These are phyloP conservation scores for Melikaiella ostensackeni DNA, from an alignment of 2,888 invertebrate species.

Conservation along the genomic window DNA sequence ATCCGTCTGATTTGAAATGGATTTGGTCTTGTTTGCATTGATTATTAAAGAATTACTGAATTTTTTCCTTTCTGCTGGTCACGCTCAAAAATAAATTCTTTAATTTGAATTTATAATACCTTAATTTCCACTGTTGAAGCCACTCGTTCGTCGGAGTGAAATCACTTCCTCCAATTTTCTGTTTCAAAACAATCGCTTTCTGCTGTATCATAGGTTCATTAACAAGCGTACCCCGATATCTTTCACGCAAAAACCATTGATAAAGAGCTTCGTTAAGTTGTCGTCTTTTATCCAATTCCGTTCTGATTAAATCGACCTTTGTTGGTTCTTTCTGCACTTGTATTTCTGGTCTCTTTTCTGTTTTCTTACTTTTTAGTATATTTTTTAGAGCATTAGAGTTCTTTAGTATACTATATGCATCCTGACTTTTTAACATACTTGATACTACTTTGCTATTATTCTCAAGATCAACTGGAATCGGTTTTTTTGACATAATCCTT, in stretches of 20 bases:
- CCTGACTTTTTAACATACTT: background rate
- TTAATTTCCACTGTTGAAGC: background rate
- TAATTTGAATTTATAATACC: background rate
- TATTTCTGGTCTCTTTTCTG: background rate
- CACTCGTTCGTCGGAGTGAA: constrained; percentile 2
- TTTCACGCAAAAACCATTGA: background rate
- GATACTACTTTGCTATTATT: background rate
- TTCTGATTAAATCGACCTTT: background rate
- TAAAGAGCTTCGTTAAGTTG: background rate
- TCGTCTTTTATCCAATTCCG: background rate
- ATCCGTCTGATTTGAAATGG: no score
- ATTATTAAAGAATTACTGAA: no score
- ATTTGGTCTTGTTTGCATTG: no score
- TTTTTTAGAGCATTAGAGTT: background rate
- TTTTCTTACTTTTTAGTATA: background rate
- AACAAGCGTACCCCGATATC: background rate
- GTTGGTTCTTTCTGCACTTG: background rate
- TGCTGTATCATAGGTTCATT: constrained; percentile 7
- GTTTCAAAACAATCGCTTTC: background rate
- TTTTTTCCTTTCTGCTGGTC: no score
- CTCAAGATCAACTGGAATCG: background rate
- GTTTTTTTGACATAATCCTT: background rate
- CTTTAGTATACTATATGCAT: background rate
- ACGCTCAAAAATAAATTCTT: background rate
- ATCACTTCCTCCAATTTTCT: background rate